Conservation (phyloP, 2,888 invertebrate genomes). For the Xanthia icteritia region DNA sequence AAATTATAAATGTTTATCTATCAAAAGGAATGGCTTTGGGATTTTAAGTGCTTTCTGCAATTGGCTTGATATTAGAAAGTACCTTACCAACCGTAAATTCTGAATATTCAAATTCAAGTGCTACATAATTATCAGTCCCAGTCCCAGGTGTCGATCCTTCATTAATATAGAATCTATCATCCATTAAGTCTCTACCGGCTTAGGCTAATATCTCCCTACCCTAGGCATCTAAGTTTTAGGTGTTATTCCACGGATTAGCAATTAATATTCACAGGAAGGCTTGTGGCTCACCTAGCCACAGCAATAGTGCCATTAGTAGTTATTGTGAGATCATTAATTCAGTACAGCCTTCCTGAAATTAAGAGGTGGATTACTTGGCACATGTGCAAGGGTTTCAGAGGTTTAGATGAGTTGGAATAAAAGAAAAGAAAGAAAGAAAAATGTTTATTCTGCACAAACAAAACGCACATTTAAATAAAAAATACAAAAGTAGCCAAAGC, state of each 20-base stretch:
- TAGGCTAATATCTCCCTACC: background rate
- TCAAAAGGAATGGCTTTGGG: background rate
- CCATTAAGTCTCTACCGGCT: background rate
- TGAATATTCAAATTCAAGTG: background rate
- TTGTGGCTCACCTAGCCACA: background rate
- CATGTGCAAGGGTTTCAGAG: background rate
- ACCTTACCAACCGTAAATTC: background rate
- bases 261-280: slow-evolving; percentile 31
- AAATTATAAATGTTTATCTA: too few relatives aligned
- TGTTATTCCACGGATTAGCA: slow-evolving; percentile 2
- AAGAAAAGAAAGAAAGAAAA: too few relatives aligned
- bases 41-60: background rate
- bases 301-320: slow-evolving; percentile 18
- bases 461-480: too few relatives aligned
- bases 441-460: too few relatives aligned
- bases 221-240: background rate
- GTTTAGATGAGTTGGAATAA: background rate
- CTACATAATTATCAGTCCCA: background rate
- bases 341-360: slow-evolving; percentile 3
- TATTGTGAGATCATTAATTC: slow-evolving; percentile 23
- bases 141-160: background rate
- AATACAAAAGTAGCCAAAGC: too few relatives aligned
- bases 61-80: background rate
- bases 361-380: background rate
- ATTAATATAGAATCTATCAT: slow-evolving; percentile 1